Base-by-base conservation (phyloP, 2,113 vertebrate genomes). In the Anarrhichthys ocellatus region DNA sequence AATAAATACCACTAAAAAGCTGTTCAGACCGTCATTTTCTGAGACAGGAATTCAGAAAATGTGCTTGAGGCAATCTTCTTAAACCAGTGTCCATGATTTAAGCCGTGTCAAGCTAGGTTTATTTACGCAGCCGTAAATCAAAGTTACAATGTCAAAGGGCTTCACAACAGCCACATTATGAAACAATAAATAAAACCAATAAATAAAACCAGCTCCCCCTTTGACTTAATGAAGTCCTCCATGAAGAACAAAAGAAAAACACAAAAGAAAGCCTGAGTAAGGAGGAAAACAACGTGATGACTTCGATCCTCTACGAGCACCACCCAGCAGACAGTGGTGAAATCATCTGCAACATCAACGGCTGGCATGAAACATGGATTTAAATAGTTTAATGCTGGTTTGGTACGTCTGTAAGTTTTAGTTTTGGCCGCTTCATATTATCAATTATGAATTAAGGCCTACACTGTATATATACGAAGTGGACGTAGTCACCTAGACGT, bases 51-150 rank as follows among this genome's bases (percentile, higher is more conserved):
- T 88, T 66, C 65, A 10, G 48, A 64, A 59, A 77, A 82, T 83
- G 65, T 40, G 18, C 32, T 75, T 67, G 72, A 79, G 78, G 62
- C 56, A 50, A 32, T 48, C 63, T 13, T 64, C 50, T 81, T 36
- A 34, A 75, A 72, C 44, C 72, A 78, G 18, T 63, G 59, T 77
- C 68, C 64, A 76, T 81, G 62, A 86, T 78, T 81, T 87, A 76
- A 69, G 61, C 56, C 24, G 22, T n/a, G 64, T 74, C 36, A 58
- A 15, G 76, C 36, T 58, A 14, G 6, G 17, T 78, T 82, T 71
- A 67, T 86, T 69, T 63, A 20, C n/a, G 67, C 58, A 82, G 46
- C 64, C 56, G 3, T 68, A 52, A 59, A 86, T 88, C 72, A 67
- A 64, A 78, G 52, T 61, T 63, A 27, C 22, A 74, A 27, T 63